phyloP scores from a whole-genome alignment of 2,113 vertebrate genomes.

The Glaucidium brasilianum region DNA sequence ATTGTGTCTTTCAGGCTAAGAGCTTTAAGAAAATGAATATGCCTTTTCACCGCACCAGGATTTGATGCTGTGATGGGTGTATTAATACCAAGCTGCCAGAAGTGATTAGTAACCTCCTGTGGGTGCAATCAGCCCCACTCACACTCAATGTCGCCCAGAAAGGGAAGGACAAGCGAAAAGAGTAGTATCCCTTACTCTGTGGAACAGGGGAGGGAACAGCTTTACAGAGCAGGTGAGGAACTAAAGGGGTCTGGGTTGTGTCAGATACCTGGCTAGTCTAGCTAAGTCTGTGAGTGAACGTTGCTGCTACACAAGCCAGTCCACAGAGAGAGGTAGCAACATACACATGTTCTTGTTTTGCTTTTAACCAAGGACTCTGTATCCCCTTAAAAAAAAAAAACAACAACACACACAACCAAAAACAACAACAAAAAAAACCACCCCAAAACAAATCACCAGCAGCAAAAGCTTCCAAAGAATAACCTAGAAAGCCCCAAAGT shows the following conservation, averaged over 20 bases:
- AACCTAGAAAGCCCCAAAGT: background rate
- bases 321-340: background rate
- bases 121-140: background rate
- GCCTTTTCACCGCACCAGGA: background rate
- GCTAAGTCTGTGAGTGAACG: background rate
- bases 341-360: background rate
- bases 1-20: background rate
- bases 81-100: constrained; percentile 7
- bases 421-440: too few relatives aligned
- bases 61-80: background rate
- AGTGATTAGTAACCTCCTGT: background rate
- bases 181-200: background rate
- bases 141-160: background rate
- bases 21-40: background rate
- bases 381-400: background rate
- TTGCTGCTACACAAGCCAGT: background rate
- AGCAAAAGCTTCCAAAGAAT: background rate
- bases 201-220: background rate
- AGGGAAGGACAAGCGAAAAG: background rate
- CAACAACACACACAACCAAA: too few relatives aligned
- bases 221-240: background rate
- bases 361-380: background rate
- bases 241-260: background rate
- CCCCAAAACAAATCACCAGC: background rate
- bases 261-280: background rate